These are phyloP conservation scores for Gnathonemus longibarbis DNA, from an alignment of 2,113 vertebrate genomes.

Conservation along the genomic window DNA sequence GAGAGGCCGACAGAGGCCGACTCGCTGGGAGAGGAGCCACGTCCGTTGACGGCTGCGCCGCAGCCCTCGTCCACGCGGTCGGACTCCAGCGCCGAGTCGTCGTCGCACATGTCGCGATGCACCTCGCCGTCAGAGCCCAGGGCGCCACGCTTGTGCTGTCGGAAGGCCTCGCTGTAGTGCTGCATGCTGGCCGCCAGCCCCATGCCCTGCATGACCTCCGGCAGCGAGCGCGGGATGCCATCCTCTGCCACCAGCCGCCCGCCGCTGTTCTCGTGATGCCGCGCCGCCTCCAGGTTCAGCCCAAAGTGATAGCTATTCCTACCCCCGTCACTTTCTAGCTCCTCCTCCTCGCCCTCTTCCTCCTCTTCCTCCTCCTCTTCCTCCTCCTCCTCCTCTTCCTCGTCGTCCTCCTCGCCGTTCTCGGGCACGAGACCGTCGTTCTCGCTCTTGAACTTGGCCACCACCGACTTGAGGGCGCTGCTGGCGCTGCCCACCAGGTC, in stretches of 20 bases:
- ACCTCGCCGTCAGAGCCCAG: slow-evolving; percentile 81
- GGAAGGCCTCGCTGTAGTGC: slow-evolving; percentile 96
- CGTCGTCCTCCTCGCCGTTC: slow-evolving; percentile 93
- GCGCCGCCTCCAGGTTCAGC: slow-evolving; percentile 82
- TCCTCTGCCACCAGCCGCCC: slow-evolving; percentile 60
- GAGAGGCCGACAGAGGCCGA: too few relatives aligned
- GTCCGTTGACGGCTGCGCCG: slow-evolving; percentile 74
- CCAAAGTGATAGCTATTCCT: slow-evolving; percentile 85
- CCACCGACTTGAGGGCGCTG: slow-evolving; percentile 92
- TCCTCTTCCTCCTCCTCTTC: slow-evolving; percentile 96
- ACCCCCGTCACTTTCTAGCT: slow-evolving; percentile 73
- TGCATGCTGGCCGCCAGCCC: slow-evolving; percentile 96
- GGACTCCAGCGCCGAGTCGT: slow-evolving; percentile 84
- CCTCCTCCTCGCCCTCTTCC: slow-evolving; percentile 81
- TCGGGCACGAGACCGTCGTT: slow-evolving; percentile 80
- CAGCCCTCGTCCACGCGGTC: slow-evolving; percentile 85
- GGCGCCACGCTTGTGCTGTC: slow-evolving; percentile 88
- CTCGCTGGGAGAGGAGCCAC: slow-evolving; percentile 69
- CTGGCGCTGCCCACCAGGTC: slow-evolving; percentile 90
- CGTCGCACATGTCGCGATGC: slow-evolving; percentile 86
- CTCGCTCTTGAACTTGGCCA: slow-evolving; percentile 95
- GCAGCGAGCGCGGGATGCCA: slow-evolving; percentile 73
- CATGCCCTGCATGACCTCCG: slow-evolving; percentile 95
- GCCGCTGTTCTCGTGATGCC: slow-evolving; percentile 86
- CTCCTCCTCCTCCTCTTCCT: slow-evolving; percentile 89